Conservation (phyloP, 2,797 vertebrate genomes). For the Chiroxiphia lanceolata region DNA sequence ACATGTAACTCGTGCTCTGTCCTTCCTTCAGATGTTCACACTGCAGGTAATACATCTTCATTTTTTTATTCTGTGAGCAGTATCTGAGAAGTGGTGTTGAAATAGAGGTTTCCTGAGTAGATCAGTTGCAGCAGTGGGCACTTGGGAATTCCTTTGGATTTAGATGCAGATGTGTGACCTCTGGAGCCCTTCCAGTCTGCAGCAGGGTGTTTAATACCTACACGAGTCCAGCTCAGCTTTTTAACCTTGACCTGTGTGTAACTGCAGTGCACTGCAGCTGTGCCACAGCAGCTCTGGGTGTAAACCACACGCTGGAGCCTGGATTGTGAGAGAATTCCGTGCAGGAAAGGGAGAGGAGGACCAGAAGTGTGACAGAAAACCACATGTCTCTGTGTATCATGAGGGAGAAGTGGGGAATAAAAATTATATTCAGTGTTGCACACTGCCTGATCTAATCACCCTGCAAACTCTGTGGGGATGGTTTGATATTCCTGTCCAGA, state of each 20-base stretch:
- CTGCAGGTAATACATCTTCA: background rate
- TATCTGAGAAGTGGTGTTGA: background rate
- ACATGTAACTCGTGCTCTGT: background rate
- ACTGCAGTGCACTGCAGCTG: background rate
- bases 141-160: background rate
- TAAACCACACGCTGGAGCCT: background rate
- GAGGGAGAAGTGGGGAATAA: background rate
- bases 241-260: background rate
- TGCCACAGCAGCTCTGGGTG: background rate
- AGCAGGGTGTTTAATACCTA: background rate
- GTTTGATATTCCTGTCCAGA: background rate
- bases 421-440: background rate
- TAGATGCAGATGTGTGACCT: background rate
- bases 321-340: background rate
- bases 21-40: background rate
- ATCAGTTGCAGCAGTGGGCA: background rate
- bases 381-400: accelerated
- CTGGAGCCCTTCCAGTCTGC: background rate
- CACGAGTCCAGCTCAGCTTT: accelerated
- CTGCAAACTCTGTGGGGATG: background rate
- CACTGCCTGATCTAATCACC: accelerated
- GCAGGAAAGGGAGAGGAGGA: background rate
- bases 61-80: background rate
- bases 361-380: background rate
- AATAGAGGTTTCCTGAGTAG: background rate